Percentiles rank a stretch among this genome's conserved stretches.
These are phyloP conservation scores for Mycetomoellerius zeteki DNA, from an alignment of 1,140 invertebrate species.

Conservation along the genomic window DNA sequence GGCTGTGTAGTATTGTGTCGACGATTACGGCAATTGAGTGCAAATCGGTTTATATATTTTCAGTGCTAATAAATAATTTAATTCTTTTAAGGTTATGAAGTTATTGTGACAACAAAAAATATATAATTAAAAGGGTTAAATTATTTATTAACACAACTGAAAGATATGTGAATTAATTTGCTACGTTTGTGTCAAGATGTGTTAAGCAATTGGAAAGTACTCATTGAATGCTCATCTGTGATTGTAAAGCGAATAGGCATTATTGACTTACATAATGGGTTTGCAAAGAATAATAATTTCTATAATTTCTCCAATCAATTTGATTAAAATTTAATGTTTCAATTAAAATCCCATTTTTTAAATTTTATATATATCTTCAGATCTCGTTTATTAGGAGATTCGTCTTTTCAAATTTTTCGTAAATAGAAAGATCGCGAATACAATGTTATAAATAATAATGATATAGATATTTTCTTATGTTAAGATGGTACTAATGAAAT, in stretches of 20 bases:
- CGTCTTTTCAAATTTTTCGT: neutral
- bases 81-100: no score
- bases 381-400: neutral
- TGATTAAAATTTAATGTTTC: neutral
- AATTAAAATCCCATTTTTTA: neutral
- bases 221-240: neutral
- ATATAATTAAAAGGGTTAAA: no score
- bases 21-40: no score
- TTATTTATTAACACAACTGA: no score
- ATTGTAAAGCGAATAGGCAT: conserved; percentile 6
- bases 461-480: neutral
- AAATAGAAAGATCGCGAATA: neutral
- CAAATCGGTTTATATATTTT: no score
- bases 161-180: no score
- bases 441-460: conserved; percentile 22
- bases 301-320: neutral
- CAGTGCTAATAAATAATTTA: no score
- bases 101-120: no score
- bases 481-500: neutral
- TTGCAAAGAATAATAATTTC: conserved; percentile 7
- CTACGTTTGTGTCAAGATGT: no score
- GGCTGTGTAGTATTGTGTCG: no score
- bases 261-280: neutral
- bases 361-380: neutral
- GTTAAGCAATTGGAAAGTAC: no score